A percentile compares a stretch with the other conserved stretches of the same genome.
Conservation (phyloP, 2,113 vertebrate species). For the Rhinoderma darwinii region DNA sequence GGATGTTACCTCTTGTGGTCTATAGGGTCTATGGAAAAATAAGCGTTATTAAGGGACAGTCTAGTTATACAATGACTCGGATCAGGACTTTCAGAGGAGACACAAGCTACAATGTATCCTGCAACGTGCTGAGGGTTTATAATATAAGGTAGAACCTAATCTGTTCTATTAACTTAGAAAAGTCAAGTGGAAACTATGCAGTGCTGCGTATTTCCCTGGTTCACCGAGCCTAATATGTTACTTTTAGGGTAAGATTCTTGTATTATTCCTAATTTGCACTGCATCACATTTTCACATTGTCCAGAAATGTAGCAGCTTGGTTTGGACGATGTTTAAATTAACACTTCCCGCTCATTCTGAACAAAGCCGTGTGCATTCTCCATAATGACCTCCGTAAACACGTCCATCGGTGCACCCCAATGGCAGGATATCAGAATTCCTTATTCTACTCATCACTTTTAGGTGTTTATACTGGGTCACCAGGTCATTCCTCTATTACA, state of each 20-base stretch:
- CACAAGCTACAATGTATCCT: neutral
- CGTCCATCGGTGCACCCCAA: neutral
- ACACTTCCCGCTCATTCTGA: conserved; percentile 64
- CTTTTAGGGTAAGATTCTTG: conserved; percentile 59
- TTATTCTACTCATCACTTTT: neutral
- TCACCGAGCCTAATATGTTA: conserved; percentile 57
- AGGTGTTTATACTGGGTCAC: neutral
- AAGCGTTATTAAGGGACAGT: neutral
- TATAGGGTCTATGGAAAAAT: neutral
- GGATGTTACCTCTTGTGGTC: neutral
- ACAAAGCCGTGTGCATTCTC: conserved; percentile 65
- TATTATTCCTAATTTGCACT: conserved; percentile 68
- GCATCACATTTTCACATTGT: conserved; percentile 65
- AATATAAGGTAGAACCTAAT: conserved; percentile 16
- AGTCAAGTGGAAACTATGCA: conserved; percentile 45
- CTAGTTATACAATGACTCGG: neutral
- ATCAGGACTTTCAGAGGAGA: conserved; percentile 36
- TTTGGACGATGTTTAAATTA: conserved; percentile 72
- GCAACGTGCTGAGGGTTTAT: neutral
- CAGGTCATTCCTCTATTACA: neutral
- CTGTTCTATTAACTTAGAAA: conserved; percentile 45
- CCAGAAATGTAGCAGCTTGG: conserved; percentile 70
- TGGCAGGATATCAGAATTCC: neutral
- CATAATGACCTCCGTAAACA: conserved; percentile 64
- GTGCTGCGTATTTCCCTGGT: neutral